Base-by-base conservation (phyloP, 2,888 invertebrate genomes). In the Oxytorus armatus region DNA sequence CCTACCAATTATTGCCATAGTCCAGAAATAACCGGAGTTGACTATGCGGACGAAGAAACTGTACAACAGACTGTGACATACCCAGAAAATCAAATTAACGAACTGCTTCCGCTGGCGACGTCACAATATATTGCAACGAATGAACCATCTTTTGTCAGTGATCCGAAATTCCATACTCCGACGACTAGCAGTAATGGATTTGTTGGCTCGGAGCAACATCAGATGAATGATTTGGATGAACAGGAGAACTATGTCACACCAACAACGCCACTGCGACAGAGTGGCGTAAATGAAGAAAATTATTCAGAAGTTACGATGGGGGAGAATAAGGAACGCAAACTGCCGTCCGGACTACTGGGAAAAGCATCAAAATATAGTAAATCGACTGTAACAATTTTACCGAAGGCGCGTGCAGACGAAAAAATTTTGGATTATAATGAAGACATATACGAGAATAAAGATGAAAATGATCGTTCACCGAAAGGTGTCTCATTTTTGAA, bases 401-500 rank as follows among this genome's bases (percentile, higher is more conserved):
- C n/a, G n/a, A n/a, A 33, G 11, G 14, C 55, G 0, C 3, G 18
- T 1, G 7, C n/a, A 57, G 14, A 16, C 3, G 16, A n/a, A n/a
- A n/a, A n/a, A n/a, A n/a, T n/a, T n/a, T n/a, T n/a, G n/a, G n/a
- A n/a, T n/a, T n/a, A n/a, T n/a, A n/a, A n/a, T n/a, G n/a, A 59
- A 36, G 39, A 59, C 21, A 23, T 4, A 23, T 66, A 8, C 10
- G n/a, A 49, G 21, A 1, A 36, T 49, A 1, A 21, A 18, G 7
- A 18, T 49, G 47, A 25, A 8, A 10, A 59, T 47, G 53, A 57
- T 18, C 16, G 23, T 49, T 47, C 81, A 0, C 79, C 80, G 42
- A 66, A 77, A 39, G 83, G 85, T 11, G 79, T 75, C 1, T 33
- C 66, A 10, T 21, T 83, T 8, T 63, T 87, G 8, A 70, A 65